phyloP scores from a whole-genome alignment of 2,113 vertebrate species.

The Vanacampus margaritifer region DNA sequence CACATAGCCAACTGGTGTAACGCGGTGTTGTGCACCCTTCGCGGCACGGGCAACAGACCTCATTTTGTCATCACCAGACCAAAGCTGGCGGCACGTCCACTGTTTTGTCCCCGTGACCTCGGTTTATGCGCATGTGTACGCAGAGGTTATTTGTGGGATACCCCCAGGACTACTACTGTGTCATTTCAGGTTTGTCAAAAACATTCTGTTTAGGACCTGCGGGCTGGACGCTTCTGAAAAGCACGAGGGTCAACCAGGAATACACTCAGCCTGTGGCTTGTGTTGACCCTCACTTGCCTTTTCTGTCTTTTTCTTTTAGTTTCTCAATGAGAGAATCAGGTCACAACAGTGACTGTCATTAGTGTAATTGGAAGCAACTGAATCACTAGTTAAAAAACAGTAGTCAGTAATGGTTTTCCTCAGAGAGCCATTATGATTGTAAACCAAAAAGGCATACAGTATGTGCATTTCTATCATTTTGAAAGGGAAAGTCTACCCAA shows the following conservation, averaged over 20 bases:
- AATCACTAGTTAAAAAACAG: not conserved
- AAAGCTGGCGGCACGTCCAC: conserved; percentile 17
- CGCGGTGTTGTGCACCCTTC: conserved; percentile 26
- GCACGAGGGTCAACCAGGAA: conserved; percentile 60
- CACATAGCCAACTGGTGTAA: conserved; percentile 31
- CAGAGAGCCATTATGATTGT: no score
- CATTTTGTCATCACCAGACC: conserved; percentile 27
- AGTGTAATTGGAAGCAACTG: not conserved
- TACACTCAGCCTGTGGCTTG: conserved; percentile 43
- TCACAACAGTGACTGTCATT: not conserved
- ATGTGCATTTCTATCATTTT: no score
- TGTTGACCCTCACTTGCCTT: conserved; percentile 42
- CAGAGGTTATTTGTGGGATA: conserved; percentile 33
- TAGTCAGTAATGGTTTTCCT: no score
- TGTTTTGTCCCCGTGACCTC: conserved; percentile 45
- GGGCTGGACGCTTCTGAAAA: conserved; percentile 38
- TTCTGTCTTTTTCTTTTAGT: conserved; percentile 7
- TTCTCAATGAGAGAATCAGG: conserved; percentile 4
- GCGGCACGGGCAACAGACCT: conserved; percentile 15
- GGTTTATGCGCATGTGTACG: conserved; percentile 15
- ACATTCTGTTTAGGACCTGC: conserved; percentile 38
- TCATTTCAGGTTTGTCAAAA: conserved; percentile 60
- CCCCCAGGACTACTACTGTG: conserved; percentile 51
- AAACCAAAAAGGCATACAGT: no score
- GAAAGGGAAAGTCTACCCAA: no score